Base-by-base conservation (phyloP, 2,888 invertebrate genomes). In the Kryphioiulus occultus region DNA sequence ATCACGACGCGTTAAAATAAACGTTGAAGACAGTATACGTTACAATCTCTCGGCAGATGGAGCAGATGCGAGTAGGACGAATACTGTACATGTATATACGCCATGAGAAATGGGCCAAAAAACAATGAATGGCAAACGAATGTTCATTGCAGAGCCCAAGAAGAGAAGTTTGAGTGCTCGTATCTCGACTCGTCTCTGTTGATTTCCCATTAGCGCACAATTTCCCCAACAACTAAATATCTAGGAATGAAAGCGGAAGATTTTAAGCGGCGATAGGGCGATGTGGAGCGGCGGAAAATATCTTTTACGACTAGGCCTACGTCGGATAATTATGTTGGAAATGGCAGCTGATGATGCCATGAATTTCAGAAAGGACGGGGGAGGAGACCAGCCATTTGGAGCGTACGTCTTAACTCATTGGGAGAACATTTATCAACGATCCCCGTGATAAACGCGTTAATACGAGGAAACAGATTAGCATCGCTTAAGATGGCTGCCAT, bases 121-220 rank as follows among this genome's bases (percentile, higher is more conserved):
- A 15, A 35, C 35, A 44, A 44, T 44, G 44, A 44, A n/a, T n/a
- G n/a, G n/a, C n/a, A n/a, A n/a, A n/a, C n/a, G n/a, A n/a, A 12
- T 9, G 44, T 44, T 44, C 12, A 44, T 53, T 53, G 19, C 53
- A n/a, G n/a, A n/a, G 53, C 53, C 53, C 53, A 53, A 53, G 53
- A 53, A 19, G 53, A 53, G 53, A 53, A 53, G 53, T 53, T 47
- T 47, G 47, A 53, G n/a, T 44, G 9, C 19, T n/a, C 1, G 12
- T 53, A 53, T 53, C 53, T 53, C 44, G n/a, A 53, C n/a, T 53
- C 53, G 53, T 53, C 53, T 53, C 53, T 53, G 53, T 53, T 53
- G 53, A 53, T 53, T 53, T 53, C n/a, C 53, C 53, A 53, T 53
- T 53, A 53, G 53, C 53, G 53, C 53, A n/a, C 53, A 53, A 53